Percentiles rank a stretch among this genome's conserved stretches.
Evolutionary conservation across 1,140 invertebrate genomes (phyloP).

Genomic region (Drosophila jambulina): DNA sequence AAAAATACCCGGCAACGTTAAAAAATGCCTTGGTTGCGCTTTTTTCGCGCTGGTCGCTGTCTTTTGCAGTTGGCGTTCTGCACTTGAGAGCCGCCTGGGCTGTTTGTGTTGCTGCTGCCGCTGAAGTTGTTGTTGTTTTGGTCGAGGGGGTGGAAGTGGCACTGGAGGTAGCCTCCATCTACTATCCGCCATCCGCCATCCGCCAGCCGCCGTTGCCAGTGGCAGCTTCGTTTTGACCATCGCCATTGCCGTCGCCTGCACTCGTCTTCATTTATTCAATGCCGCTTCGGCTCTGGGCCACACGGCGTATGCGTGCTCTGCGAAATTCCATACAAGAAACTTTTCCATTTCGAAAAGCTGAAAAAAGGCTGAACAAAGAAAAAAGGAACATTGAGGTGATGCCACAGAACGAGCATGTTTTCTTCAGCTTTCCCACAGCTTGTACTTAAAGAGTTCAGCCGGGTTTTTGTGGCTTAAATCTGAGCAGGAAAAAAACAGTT

Average conservation of each 20-base stretch:
- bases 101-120: slow-evolving; percentile 30
- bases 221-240: slow-evolving; percentile 53
- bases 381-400: slow-evolving; percentile 33
- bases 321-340: slow-evolving; percentile 61
- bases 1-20: slow-evolving; percentile 9
- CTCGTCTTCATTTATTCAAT: slow-evolving; percentile 79
- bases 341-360: slow-evolving; percentile 42
- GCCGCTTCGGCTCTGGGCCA: slow-evolving; percentile 56
- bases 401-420: slow-evolving; percentile 18
- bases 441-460: slow-evolving; percentile 21
- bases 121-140: slow-evolving; percentile 23
- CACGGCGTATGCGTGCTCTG: slow-evolving; percentile 74
- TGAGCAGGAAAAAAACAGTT: not conserved
- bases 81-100: slow-evolving; percentile 71
- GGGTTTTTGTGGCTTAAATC: slow-evolving; percentile 15
- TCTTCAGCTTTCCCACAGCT: slow-evolving; percentile 15
- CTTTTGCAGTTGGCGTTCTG: slow-evolving; percentile 76
- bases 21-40: slow-evolving; percentile 61
- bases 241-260: slow-evolving; percentile 52
- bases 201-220: slow-evolving; percentile 44
- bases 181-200: slow-evolving; percentile 9
- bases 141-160: slow-evolving; percentile 46
- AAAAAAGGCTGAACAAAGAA: slow-evolving; percentile 11
- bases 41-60: slow-evolving; percentile 70
- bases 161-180: slow-evolving; percentile 43